A percentile compares a stretch with the other conserved stretches of the same genome.
Conservation (phyloP, 2,888 invertebrate genomes). For the Aporophyla lueneburgensis region DNA sequence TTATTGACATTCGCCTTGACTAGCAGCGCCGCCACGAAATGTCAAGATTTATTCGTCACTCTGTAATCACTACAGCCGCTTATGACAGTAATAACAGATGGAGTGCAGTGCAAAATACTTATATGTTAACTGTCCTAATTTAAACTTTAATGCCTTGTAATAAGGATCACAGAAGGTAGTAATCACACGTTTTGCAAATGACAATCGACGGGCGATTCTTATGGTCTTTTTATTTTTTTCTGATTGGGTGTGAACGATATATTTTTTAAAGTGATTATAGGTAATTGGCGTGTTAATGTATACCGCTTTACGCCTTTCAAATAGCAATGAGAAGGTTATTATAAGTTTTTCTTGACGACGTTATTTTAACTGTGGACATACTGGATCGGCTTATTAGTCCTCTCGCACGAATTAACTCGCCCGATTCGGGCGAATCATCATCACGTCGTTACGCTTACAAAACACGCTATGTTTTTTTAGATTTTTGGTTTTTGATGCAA, state of each 20-base stretch:
- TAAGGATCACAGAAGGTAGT: conserved; percentile 29
- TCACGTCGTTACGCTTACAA: no score
- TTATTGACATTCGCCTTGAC: conserved; percentile 24
- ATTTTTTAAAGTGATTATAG: conserved; percentile 24
- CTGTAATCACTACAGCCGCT: conserved; percentile 35
- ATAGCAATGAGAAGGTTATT: not conserved
- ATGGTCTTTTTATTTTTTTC: conserved; percentile 26
- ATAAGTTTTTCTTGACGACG: not conserved
- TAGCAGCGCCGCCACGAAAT: conserved; percentile 12
- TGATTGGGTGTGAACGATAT: conserved; percentile 26
- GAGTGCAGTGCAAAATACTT: conserved; percentile 40
- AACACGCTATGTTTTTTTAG: no score
- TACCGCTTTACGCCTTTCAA: not conserved
- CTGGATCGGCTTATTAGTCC: no score
- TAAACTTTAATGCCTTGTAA: conserved; percentile 34
- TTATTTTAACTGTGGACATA: not conserved
- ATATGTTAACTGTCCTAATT: conserved; percentile 18
- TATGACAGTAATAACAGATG: conserved; percentile 55
- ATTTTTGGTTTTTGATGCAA: no score
- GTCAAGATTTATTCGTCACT: conserved; percentile 18
- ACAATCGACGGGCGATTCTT: conserved; percentile 20
- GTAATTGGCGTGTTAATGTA: conserved; percentile 11
- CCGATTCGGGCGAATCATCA: no score
- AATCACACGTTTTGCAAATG: conserved; percentile 23
- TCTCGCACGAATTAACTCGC: no score